phyloP scores from a whole-genome alignment of 2,888 invertebrate genomes.

The Oligia strigilis region DNA sequence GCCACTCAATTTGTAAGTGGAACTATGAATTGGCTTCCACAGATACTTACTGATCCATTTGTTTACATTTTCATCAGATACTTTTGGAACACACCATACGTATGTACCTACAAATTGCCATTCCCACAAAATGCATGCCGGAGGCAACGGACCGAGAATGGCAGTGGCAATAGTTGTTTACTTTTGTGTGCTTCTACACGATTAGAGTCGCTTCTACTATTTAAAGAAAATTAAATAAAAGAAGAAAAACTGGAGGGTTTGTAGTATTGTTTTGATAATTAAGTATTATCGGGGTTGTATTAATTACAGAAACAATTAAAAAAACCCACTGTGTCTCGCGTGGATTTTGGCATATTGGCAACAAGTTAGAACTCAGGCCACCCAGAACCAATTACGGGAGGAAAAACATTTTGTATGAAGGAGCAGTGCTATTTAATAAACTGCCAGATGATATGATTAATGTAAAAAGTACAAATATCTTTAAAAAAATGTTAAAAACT shows the following conservation, averaged over 20 bases:
- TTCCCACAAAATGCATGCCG: constrained; percentile 45
- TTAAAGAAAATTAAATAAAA: constrained; percentile 33
- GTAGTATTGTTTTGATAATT: constrained; percentile 16
- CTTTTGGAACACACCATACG: neutral
- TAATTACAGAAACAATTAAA: no score
- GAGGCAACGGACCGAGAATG: constrained; percentile 57
- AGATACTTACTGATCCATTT: neutral
- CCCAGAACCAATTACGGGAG: no score
- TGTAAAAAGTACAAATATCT: no score
- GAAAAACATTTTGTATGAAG: no score
- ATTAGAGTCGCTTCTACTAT: constrained; percentile 36
- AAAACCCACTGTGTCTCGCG: no score
- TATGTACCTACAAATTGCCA: constrained; percentile 21
- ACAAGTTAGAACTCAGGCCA: no score
- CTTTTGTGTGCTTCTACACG: constrained; percentile 35
- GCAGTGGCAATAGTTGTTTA: constrained; percentile 47
- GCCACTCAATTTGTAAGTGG: neutral
- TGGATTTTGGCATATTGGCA: no score
- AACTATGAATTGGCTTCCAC: neutral
- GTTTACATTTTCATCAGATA: neutral
- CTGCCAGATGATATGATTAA: no score
- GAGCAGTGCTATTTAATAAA: no score
- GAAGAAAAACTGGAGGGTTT: neutral
- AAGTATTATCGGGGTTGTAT: neutral
- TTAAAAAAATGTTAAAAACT: no score